Evolutionary conservation across 2,113 vertebrate genomes (phyloP).

Genomic region (Sula dactylatra): DNA sequence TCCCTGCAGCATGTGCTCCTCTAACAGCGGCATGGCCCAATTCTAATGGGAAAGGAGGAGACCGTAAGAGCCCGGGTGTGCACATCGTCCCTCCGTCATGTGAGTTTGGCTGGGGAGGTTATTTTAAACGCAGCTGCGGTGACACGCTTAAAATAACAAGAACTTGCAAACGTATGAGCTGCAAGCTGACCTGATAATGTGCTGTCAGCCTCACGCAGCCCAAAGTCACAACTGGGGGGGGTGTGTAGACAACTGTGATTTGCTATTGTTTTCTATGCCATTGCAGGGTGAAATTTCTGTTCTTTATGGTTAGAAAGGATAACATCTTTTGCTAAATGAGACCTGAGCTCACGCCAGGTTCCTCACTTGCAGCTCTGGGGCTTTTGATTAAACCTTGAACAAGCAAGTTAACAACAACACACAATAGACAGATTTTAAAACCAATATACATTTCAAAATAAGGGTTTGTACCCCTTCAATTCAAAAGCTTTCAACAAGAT

Average conservation of each 20-base stretch:
- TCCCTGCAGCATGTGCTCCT: rapidly evolving
- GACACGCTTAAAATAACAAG: constrained; percentile 40
- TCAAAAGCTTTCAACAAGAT: background rate
- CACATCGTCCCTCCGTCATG: background rate
- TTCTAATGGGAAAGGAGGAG: background rate
- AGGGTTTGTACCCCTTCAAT: background rate
- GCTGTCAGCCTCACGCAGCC: background rate
- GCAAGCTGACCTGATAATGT: background rate
- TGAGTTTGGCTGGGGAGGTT: background rate
- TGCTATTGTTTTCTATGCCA: background rate
- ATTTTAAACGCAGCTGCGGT: background rate
- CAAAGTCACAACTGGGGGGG: background rate
- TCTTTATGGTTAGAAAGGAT: background rate
- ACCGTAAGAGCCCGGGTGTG: rapidly evolving
- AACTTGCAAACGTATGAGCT: background rate
- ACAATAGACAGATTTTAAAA: background rate
- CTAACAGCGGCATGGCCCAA: rapidly evolving
- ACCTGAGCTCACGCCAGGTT: background rate
- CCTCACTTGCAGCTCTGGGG: background rate
- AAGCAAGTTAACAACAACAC: background rate
- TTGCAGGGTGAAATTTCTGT: background rate
- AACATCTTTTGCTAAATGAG: background rate
- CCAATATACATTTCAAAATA: background rate
- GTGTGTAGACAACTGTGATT: background rate
- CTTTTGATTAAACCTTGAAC: background rate